Conservation (phyloP, 1,140 invertebrate genomes). For the Nomia melanderi region DNA sequence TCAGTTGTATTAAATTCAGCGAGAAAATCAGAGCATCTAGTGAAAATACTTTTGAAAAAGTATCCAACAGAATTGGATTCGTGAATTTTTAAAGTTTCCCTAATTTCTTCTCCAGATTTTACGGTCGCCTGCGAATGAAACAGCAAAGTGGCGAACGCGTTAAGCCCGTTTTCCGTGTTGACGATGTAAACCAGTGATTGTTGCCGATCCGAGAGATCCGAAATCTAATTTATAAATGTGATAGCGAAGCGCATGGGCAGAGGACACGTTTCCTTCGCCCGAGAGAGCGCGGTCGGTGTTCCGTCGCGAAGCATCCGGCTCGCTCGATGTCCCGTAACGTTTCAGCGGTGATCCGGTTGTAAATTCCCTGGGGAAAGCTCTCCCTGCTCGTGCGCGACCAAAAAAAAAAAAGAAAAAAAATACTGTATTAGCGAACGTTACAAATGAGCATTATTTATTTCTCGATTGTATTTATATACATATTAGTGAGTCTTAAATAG, state of each 20-base stretch:
- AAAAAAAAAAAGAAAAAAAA: too few relatives aligned
- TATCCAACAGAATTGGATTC: too few relatives aligned
- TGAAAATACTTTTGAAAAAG: too few relatives aligned
- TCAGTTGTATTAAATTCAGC: too few relatives aligned
- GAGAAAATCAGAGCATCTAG: too few relatives aligned
- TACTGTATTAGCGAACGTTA: slow-evolving; percentile 58
- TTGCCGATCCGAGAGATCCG: slow-evolving; percentile 43
- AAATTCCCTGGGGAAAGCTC: neutral
- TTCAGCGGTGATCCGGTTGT: neutral
- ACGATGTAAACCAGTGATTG: slow-evolving; percentile 43
- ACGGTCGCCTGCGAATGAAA: too few relatives aligned
- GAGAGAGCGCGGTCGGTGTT: too few relatives aligned
- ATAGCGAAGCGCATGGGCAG: slow-evolving; percentile 52
- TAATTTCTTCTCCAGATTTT: too few relatives aligned
- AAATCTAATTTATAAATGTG: slow-evolving; percentile 61
- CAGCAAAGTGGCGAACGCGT: neutral
- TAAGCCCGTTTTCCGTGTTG: slow-evolving; percentile 51
- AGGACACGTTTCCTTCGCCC: slow-evolving; percentile 7
- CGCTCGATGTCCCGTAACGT: too few relatives aligned
- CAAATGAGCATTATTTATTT: slow-evolving; percentile 63
- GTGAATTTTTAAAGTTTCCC: too few relatives aligned
- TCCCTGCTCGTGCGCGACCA: slow-evolving; percentile 34
- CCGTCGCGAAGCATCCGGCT: too few relatives aligned
- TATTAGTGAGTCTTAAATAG: slow-evolving; percentile 51
- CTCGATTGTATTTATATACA: slow-evolving; percentile 62